Percentiles rank a stretch among this genome's conserved stretches.
These are phyloP conservation scores for Paracanthobrama guichenoti DNA, from an alignment of 2,113 vertebrate genomes.

Conservation along the genomic window DNA sequence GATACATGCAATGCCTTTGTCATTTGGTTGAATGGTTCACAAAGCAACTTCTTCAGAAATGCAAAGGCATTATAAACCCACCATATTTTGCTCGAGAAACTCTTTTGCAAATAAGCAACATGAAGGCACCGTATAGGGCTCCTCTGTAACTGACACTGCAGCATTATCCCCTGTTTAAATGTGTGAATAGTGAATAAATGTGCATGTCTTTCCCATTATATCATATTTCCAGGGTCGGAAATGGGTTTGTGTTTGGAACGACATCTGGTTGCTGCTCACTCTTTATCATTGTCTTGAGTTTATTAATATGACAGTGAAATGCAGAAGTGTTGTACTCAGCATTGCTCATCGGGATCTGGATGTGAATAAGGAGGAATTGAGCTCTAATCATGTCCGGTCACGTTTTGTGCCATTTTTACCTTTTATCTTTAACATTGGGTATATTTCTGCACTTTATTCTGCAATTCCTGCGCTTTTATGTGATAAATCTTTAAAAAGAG, in stretches of 20 bases:
- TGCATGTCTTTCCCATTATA: background rate
- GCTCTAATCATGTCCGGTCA: background rate
- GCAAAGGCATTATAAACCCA: background rate
- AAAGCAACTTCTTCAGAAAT: background rate
- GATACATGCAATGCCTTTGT: too few relatives aligned
- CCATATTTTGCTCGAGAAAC: background rate
- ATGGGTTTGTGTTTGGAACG: background rate
- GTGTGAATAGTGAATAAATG: background rate
- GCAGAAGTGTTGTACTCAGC: slow-evolving; percentile 28
- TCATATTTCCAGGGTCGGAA: background rate
- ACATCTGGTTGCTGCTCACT: background rate
- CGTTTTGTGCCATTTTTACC: background rate
- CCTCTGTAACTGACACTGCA: background rate
- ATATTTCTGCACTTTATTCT: background rate
- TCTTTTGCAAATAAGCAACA: background rate
- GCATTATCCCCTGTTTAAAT: background rate
- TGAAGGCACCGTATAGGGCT: background rate
- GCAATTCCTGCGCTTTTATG: background rate
- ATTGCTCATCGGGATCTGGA: slow-evolving; percentile 31
- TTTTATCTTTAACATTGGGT: background rate
- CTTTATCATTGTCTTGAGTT: slow-evolving; percentile 13
- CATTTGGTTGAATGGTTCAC: background rate
- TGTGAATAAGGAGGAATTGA: slow-evolving; percentile 2
- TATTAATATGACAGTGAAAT: slow-evolving; percentile 23
- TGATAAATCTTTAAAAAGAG: background rate